Evolutionary conservation across 2,888 invertebrate species (phyloP).

Genomic region (Pristionchus exspectatus): DNA sequence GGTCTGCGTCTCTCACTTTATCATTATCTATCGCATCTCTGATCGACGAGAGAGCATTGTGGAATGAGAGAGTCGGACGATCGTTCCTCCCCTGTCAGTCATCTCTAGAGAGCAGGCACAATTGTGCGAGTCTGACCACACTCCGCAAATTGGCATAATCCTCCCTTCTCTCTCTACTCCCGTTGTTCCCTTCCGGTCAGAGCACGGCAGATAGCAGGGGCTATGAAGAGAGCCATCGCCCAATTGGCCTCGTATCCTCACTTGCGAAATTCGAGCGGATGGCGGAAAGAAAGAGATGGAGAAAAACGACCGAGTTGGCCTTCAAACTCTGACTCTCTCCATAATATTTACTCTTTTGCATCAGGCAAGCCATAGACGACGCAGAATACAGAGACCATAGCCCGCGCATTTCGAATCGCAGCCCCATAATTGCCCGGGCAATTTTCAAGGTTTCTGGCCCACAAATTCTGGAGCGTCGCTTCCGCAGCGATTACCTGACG

Average conservation of each 20-base stretch:
- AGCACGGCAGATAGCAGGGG: no score
- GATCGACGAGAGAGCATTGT: no score
- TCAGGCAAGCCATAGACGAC: background rate
- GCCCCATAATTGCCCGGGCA: slow-evolving; percentile 19
- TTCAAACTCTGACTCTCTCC: background rate
- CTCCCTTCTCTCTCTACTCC: no score
- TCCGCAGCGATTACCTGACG: background rate
- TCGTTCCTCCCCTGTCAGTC: background rate
- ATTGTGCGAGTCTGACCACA: background rate
- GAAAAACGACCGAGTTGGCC: background rate
- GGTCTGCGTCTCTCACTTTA: no score
- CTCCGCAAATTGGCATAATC: no score
- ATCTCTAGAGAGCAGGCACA: background rate
- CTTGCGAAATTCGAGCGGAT: slow-evolving; percentile 42
- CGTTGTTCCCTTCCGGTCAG: no score
- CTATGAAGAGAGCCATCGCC: background rate
- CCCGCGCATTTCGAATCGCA: background rate
- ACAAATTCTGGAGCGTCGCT: background rate
- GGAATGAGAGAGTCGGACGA: no score
- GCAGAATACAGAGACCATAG: background rate
- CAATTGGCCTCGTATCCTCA: slow-evolving; percentile 21
- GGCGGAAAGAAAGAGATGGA: background rate
- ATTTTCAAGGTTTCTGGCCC: slow-evolving; percentile 9
- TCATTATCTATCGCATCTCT: no score
- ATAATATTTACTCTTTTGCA: background rate